These are phyloP conservation scores for Theodoxus fluviatilis DNA, from an alignment of 2,888 invertebrate species.

Conservation along the genomic window DNA sequence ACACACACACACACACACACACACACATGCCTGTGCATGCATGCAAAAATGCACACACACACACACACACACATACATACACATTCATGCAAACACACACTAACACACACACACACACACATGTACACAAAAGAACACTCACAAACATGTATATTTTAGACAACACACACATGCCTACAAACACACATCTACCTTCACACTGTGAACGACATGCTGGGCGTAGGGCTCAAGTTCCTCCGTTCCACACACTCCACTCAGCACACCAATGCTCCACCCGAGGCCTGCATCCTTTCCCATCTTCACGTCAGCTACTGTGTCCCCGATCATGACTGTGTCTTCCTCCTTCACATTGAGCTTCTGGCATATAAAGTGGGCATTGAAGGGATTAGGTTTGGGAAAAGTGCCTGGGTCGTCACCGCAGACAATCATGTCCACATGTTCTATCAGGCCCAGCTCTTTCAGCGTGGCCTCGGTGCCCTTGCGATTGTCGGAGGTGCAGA, in stretches of 20 bases:
- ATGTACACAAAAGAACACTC: not conserved
- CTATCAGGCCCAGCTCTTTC: constrained; percentile 40
- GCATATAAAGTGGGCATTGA: constrained; percentile 64
- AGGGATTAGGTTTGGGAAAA: constrained; percentile 65
- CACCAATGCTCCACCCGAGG: constrained; percentile 65
- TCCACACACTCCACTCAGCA: constrained; percentile 63
- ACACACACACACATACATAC: no score
- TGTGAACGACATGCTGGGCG: constrained; percentile 57
- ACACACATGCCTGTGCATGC: no score
- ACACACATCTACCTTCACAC: no score
- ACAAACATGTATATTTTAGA: not conserved
- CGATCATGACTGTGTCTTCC: constrained; percentile 64
- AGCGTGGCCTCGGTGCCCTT: constrained; percentile 47
- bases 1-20: no score
- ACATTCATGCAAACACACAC: no score
- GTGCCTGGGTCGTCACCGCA: constrained; percentile 66
- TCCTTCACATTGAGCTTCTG: constrained; percentile 46
- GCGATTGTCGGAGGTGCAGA: constrained; percentile 66
- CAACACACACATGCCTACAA: not conserved
- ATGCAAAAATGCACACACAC: no score
- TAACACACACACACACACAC: no score
- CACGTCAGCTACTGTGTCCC: constrained; percentile 67
- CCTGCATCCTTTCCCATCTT: constrained; percentile 66
- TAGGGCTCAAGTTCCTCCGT: constrained; percentile 49
- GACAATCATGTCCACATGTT: constrained; percentile 64